A percentile compares a stretch with the other conserved stretches of the same genome.
Evolutionary conservation across 2,888 invertebrate genomes (phyloP).

Genomic region (Neoaliturus tenellus): DNA sequence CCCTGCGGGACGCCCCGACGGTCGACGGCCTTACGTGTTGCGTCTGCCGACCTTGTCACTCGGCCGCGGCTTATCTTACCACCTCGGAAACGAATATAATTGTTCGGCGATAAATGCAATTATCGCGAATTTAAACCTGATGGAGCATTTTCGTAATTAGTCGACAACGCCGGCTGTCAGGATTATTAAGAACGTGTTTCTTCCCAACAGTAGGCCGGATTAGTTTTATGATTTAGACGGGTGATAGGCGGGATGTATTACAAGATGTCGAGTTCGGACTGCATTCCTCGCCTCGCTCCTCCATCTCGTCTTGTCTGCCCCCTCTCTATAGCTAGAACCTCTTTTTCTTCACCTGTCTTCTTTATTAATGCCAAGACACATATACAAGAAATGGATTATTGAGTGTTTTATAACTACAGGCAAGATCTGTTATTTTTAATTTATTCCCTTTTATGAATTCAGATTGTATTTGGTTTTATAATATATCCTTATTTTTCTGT

Average conservation of each 20-base stretch:
- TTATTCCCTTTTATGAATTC: no score
- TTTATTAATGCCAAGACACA: background rate
- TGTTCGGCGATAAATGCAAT: background rate
- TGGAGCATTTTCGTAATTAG: background rate
- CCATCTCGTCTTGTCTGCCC: background rate
- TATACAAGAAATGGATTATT: no score
- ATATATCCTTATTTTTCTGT: no score
- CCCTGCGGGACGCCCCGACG: constrained; percentile 41
- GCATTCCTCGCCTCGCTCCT: constrained; percentile 12
- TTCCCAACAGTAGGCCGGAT: constrained; percentile 23
- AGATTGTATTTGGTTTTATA: no score
- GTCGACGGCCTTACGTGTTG: background rate
- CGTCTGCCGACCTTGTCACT: background rate
- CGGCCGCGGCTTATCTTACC: no score
- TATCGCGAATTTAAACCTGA: background rate
- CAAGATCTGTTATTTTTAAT: no score
- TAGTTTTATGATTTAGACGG: constrained; percentile 30
- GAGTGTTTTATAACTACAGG: no score
- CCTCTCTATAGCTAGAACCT: background rate
- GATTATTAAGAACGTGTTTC: background rate
- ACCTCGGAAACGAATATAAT: background rate
- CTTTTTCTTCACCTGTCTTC: background rate
- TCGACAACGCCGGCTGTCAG: background rate
- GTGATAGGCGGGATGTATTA: constrained; percentile 31
- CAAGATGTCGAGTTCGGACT: constrained; percentile 20